Evolutionary conservation across 2,888 invertebrate species (phyloP).

Genomic region (Philereme transversata): DNA sequence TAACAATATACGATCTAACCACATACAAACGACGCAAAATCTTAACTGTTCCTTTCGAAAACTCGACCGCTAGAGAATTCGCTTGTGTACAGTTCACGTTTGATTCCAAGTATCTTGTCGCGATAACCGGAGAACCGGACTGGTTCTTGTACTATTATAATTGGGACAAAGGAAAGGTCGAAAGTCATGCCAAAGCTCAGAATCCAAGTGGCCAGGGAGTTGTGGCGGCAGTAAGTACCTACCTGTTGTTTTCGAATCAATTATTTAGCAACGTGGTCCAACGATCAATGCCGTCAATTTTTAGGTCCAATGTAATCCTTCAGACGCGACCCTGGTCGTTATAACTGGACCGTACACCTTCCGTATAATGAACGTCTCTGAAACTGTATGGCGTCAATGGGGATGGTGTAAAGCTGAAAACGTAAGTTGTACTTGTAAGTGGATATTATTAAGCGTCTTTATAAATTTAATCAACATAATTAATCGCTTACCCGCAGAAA

Average conservation of each 20-base stretch:
- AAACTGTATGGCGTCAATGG: conserved; percentile 91
- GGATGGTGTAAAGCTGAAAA: conserved; percentile 93
- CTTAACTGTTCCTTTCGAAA: conserved; percentile 86
- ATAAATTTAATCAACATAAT: too few species aligned
- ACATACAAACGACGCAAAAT: conserved; percentile 88
- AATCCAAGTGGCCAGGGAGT: conserved; percentile 88
- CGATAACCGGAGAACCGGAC: conserved; percentile 93
- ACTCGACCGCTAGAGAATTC: conserved; percentile 85
- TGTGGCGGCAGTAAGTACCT: conserved; percentile 72
- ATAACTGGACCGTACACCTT: conserved; percentile 87
- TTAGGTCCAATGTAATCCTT: conserved; percentile 90
- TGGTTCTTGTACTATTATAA: conserved; percentile 92
- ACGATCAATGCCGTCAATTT: conserved; percentile 19
- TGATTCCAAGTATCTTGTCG: conserved; percentile 91
- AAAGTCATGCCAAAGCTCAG: conserved; percentile 88
- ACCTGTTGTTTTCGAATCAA: background rate
- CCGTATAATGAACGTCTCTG: conserved; percentile 89
- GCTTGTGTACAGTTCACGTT: conserved; percentile 90
- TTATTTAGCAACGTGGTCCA: too few species aligned
- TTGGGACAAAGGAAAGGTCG: conserved; percentile 92
- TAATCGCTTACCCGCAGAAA: too few species aligned
- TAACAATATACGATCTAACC: conserved; percentile 88
- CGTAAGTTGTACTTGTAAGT: conserved; percentile 51
- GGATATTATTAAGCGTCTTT: background rate
- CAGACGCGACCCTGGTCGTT: conserved; percentile 89